Conservation (phyloP, 2,888 invertebrate genomes). For the Luperina nickerlii region DNA sequence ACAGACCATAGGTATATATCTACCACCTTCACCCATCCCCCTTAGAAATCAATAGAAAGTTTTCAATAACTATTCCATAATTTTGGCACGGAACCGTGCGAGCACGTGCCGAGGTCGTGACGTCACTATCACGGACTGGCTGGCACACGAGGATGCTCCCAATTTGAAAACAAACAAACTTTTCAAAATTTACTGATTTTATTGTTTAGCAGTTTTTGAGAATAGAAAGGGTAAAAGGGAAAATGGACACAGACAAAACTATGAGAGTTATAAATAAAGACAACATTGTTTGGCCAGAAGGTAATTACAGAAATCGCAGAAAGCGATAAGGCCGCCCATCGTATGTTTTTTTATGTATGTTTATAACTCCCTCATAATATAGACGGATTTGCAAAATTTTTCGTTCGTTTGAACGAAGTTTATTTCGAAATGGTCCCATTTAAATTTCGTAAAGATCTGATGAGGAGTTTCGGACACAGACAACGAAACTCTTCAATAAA, state of each 20-base stretch:
- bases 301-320: too few relatives aligned
- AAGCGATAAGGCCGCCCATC: too few relatives aligned
- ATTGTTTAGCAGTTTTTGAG: slow-evolving; percentile 13
- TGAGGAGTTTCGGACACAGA: too few relatives aligned
- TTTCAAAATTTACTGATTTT: slow-evolving; percentile 20
- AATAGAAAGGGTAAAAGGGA: not conserved
- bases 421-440: too few relatives aligned
- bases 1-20: not conserved
- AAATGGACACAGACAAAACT: not conserved
- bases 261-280: not conserved
- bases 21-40: not conserved
- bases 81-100: slow-evolving; percentile 40
- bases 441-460: too few relatives aligned
- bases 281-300: not conserved
- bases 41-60: slow-evolving; percentile 32
- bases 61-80: slow-evolving; percentile 47
- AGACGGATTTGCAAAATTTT: too few relatives aligned
- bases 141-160: slow-evolving; percentile 27
- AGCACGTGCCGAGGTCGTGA: slow-evolving; percentile 20
- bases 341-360: too few relatives aligned
- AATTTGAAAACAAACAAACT: slow-evolving; percentile 41
- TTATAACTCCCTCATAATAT: too few relatives aligned
- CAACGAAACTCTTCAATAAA: too few relatives aligned
- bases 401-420: too few relatives aligned
- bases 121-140: slow-evolving; percentile 25